Evolutionary conservation across 2,113 vertebrate genomes (phyloP).

Genomic region (Pongo abelii): DNA sequence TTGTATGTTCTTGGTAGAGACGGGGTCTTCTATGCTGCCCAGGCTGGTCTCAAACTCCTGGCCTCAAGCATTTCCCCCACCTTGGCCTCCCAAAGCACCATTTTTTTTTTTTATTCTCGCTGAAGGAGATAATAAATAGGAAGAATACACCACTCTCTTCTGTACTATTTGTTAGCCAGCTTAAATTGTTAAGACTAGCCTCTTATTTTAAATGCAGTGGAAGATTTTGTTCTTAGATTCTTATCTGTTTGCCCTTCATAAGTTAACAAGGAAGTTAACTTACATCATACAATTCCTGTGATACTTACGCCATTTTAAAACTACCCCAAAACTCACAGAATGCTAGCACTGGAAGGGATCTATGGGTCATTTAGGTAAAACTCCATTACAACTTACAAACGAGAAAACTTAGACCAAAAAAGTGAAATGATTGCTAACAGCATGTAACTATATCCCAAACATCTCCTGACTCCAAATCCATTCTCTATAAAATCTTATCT

Average conservation of each 20-base stretch:
- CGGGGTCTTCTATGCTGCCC: no score
- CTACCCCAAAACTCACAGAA: neutral
- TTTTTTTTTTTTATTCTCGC: slow-evolving; percentile 7
- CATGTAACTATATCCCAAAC: neutral
- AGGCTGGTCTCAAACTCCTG: no score
- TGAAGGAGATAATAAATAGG: neutral
- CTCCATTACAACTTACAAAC: neutral
- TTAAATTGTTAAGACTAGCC: neutral
- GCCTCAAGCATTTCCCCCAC: no score
- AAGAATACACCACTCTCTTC: neutral
- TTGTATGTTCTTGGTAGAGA: no score
- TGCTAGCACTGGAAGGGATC: neutral
- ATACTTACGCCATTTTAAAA: neutral
- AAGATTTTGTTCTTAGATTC: slow-evolving; percentile 2
- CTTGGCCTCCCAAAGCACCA: no score
- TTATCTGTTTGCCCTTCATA: slow-evolving; percentile 10
- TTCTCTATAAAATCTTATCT: neutral
- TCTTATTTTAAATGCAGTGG: neutral
- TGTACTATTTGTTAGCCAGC: neutral
- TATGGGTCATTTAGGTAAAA: neutral
- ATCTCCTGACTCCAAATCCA: neutral
- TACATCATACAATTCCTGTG: neutral
- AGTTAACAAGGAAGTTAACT: slow-evolving; percentile 24
- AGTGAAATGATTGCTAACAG: neutral
- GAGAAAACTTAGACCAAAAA: slow-evolving; percentile 5